Conservation (phyloP, 2,113 vertebrate species). For the Oreamnos americanus region DNA sequence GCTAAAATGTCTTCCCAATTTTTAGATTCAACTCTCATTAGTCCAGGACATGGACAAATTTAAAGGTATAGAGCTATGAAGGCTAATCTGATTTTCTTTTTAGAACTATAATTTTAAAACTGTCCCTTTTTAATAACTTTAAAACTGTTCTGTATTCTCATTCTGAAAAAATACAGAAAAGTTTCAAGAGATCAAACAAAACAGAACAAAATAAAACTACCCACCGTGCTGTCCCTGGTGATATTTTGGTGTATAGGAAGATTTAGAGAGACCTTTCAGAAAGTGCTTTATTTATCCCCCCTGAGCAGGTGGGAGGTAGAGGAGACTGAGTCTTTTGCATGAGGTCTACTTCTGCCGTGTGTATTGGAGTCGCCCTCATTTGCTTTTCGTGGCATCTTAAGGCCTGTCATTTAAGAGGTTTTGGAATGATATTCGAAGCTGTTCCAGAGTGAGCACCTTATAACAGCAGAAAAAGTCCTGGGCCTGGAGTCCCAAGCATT, state of each 20-base stretch:
- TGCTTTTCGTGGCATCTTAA: background rate
- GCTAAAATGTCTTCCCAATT: constrained; percentile 38
- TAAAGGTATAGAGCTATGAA: background rate
- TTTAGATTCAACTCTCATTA: constrained; percentile 50
- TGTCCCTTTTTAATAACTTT: background rate
- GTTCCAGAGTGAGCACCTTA: background rate
- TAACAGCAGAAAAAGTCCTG: background rate
- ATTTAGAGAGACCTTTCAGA: background rate
- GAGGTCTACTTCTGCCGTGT: fast-evolving
- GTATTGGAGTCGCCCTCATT: background rate
- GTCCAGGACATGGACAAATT: background rate
- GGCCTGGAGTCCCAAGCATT: background rate
- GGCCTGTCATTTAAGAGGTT: background rate
- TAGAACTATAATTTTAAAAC: background rate
- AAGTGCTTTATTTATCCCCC: background rate
- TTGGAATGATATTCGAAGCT: background rate
- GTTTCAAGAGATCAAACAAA: background rate
- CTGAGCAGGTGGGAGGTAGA: background rate
- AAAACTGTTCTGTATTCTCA: background rate
- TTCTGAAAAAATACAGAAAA: constrained; percentile 24
- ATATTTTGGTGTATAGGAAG: background rate
- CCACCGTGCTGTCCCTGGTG: too few species aligned
- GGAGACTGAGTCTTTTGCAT: too few species aligned
- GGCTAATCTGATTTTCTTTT: background rate
- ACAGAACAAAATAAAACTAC: background rate